A percentile compares a stretch with the other conserved stretches of the same genome.
Evolutionary conservation across 1,140 invertebrate species (phyloP).

Genomic region (Lordiphosa stackelbergi): DNA sequence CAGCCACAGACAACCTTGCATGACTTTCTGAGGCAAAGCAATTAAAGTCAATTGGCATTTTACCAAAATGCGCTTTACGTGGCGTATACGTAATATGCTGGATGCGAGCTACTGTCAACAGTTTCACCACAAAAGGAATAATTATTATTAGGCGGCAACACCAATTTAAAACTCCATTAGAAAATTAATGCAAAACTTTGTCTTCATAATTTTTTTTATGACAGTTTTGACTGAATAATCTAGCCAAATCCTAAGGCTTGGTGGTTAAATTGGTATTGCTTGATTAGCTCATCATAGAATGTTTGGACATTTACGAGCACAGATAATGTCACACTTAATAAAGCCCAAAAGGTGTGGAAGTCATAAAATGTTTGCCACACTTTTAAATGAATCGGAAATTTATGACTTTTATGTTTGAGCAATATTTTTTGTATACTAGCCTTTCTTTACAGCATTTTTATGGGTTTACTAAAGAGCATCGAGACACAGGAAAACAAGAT

Average conservation of each 20-base stretch:
- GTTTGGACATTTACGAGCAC: conserved; percentile 49
- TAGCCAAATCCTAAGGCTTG: too few species aligned
- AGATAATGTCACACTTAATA: conserved; percentile 18
- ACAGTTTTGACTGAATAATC: background rate
- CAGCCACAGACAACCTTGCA: conserved; percentile 19
- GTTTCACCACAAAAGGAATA: conserved; percentile 38
- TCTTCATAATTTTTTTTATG: background rate
- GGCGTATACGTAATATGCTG: conserved; percentile 64
- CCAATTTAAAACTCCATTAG: conserved; percentile 16
- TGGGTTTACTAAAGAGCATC: too few species aligned
- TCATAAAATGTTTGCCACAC: conserved; percentile 27
- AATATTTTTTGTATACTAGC: too few species aligned
- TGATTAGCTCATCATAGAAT: conserved; percentile 53
- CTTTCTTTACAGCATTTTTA: too few species aligned
- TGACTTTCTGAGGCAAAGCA: conserved; percentile 59
- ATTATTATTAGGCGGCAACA: conserved; percentile 48
- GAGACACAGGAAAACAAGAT: too few species aligned
- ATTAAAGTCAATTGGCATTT: conserved; percentile 72
- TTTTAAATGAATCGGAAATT: conserved; percentile 22
- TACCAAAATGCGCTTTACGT: conserved; percentile 60
- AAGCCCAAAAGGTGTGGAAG: conserved; percentile 2
- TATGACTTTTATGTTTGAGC: background rate
- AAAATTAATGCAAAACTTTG: conserved; percentile 11
- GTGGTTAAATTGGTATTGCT: too few species aligned
- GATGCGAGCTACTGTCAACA: conserved; percentile 36